Evolutionary conservation across 1,140 invertebrate genomes (phyloP).

Genomic region (Bombus polaris): DNA sequence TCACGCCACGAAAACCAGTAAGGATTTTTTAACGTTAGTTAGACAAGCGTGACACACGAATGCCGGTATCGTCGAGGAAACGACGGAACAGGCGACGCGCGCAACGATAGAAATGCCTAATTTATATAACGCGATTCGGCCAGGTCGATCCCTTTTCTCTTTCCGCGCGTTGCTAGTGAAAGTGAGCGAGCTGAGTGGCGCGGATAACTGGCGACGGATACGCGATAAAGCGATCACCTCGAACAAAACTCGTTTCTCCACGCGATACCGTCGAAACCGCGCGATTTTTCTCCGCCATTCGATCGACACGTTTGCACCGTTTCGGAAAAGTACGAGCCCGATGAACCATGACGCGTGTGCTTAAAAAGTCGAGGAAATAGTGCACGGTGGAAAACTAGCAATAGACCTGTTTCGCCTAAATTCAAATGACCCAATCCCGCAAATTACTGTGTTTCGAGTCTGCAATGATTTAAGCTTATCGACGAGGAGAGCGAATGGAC

Average conservation of each 20-base stretch:
- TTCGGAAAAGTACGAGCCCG: not conserved
- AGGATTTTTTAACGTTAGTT: not conserved
- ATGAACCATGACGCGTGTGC: not conserved
- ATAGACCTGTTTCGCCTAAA: too few relatives aligned
- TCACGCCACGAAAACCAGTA: not conserved
- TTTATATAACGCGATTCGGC: slow-evolving; percentile 75
- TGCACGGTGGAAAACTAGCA: too few relatives aligned
- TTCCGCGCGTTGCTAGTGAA: slow-evolving; percentile 72
- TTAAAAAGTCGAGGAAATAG: not conserved
- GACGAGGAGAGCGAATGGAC: not conserved
- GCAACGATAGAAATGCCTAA: slow-evolving; percentile 60
- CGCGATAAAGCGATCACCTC: slow-evolving; percentile 60
- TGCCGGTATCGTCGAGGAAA: not conserved
- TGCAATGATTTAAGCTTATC: too few relatives aligned
- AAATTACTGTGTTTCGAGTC: too few relatives aligned
- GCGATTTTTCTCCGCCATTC: not conserved
- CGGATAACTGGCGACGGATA: slow-evolving; percentile 55
- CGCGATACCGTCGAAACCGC: not conserved
- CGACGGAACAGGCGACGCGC: not conserved
- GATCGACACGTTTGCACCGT: not conserved
- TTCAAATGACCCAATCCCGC: too few relatives aligned
- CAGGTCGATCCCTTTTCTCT: slow-evolving; percentile 73
- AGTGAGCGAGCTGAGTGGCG: slow-evolving; percentile 66
- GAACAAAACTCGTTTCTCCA: slow-evolving; percentile 55
- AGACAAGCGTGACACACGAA: not conserved